A percentile compares a stretch with the other conserved stretches of the same genome.
phyloP scores from a whole-genome alignment of 2,888 invertebrate genomes.

The Agonum fuliginosum region DNA sequence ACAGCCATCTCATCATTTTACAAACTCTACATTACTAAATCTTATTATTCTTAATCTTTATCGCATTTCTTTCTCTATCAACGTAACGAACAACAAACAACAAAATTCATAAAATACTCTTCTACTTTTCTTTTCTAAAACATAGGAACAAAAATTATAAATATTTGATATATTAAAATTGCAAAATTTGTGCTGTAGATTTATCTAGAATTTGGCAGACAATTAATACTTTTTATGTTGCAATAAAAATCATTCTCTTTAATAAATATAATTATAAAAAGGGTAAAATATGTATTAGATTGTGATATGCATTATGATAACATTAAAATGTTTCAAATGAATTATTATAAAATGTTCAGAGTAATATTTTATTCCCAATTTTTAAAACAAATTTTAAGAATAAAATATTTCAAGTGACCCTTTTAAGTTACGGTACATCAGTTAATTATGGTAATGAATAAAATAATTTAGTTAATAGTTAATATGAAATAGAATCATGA shows the following conservation, averaged over 20 bases:
- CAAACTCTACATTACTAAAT: constrained; percentile 11
- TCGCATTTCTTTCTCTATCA: not conserved
- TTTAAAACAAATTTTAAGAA: constrained; percentile 1
- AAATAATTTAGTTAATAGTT: constrained; percentile 22
- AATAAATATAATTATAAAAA: constrained; percentile 49
- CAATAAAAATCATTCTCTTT: constrained; percentile 44
- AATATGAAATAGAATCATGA: constrained; percentile 38
- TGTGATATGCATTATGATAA: constrained; percentile 55
- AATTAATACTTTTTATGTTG: constrained; percentile 54
- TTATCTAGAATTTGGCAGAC: constrained; percentile 55
- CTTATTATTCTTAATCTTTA: not conserved
- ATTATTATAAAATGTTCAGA: not conserved
- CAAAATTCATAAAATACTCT: constrained; percentile 17
- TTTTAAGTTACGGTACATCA: not conserved
- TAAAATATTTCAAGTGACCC: constrained; percentile 25
- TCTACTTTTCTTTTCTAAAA: constrained; percentile 28
- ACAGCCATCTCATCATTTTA: constrained; percentile 46
- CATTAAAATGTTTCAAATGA: constrained; percentile 15
- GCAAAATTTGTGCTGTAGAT: constrained; percentile 51
- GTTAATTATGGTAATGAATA: constrained; percentile 2
- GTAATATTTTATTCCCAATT: constrained; percentile 20
- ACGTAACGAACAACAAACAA: constrained; percentile 8
- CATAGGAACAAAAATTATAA: constrained; percentile 54
- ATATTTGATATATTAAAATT: constrained; percentile 46
- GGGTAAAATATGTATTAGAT: constrained; percentile 38